These are phyloP conservation scores for Diabrotica balteata DNA, from an alignment of 2,888 invertebrate species.

Conservation along the genomic window DNA sequence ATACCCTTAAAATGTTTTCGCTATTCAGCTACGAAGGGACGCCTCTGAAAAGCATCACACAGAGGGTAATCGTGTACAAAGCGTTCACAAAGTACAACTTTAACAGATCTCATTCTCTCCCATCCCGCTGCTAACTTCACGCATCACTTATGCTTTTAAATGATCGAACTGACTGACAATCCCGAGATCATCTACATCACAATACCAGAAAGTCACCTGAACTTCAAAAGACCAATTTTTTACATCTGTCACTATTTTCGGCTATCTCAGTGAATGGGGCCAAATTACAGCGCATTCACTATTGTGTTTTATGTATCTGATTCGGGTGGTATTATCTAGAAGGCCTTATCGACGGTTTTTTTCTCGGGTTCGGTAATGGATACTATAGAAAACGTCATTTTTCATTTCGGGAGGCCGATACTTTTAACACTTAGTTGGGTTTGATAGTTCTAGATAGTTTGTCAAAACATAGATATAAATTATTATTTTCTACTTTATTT, in stretches of 20 bases:
- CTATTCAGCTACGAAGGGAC: neutral
- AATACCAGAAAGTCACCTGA: slow-evolving; percentile 49
- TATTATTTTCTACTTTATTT: no score
- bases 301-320: slow-evolving; percentile 41
- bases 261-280: slow-evolving; percentile 33
- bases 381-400: slow-evolving; percentile 22
- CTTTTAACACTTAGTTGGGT: slow-evolving; percentile 20
- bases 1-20: no score
- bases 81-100: slow-evolving; percentile 21
- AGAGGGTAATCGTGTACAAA: slow-evolving; percentile 7
- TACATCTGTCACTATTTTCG: slow-evolving; percentile 47
- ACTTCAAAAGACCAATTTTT: slow-evolving; percentile 42
- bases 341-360: slow-evolving; percentile 24
- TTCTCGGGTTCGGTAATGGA: slow-evolving; percentile 13
- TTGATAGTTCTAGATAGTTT: slow-evolving; percentile 11
- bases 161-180: slow-evolving; percentile 52
- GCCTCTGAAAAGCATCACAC: slow-evolving; percentile 5
- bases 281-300: slow-evolving; percentile 41
- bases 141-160: slow-evolving; percentile 49
- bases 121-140: slow-evolving; percentile 39
- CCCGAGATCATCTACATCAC: slow-evolving; percentile 50
- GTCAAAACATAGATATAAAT: slow-evolving; percentile 13
- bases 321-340: slow-evolving; percentile 32
- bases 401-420: slow-evolving; percentile 16
- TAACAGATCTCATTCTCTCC: slow-evolving; percentile 32